Conservation (phyloP, 1,140 invertebrate genomes). For the Pseudomyrmex gracilis region DNA sequence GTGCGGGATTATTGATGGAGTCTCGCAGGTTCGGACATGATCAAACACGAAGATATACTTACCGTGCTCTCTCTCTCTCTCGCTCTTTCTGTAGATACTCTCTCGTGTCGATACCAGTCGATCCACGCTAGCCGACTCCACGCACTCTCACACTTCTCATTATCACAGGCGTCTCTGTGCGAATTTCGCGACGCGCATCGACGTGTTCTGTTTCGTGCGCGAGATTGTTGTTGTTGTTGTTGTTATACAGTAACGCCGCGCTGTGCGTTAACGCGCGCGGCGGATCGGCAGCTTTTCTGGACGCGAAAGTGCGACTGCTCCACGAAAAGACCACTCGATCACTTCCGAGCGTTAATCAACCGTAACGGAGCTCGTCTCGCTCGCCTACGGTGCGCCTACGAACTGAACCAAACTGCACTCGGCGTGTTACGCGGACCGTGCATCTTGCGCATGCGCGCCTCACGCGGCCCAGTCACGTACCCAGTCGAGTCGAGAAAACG, state of each 20-base stretch:
- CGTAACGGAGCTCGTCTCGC: constrained; percentile 67
- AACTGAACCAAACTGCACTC: constrained; percentile 57
- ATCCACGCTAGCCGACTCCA: constrained; percentile 68
- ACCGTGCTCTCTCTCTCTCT: constrained; percentile 41
- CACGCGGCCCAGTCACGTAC: not conserved
- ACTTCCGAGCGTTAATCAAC: constrained; percentile 51
- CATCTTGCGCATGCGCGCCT: constrained; percentile 25
- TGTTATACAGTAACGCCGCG: not conserved
- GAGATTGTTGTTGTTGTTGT: not conserved
- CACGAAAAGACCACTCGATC: not conserved
- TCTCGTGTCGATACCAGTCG: not conserved
- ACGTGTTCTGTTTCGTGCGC: not conserved
- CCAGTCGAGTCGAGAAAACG: not conserved
- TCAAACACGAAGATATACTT: constrained; percentile 48
- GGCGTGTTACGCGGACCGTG: constrained; percentile 11
- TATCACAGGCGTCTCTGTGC: constrained; percentile 49
- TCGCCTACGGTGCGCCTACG: constrained; percentile 9
- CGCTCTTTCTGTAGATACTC: too few species aligned
- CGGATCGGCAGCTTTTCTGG: not conserved
- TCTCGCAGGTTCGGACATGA: constrained; percentile 8
- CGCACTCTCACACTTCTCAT: constrained; percentile 71
- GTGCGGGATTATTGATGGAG: constrained; percentile 24
- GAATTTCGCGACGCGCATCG: constrained; percentile 5
- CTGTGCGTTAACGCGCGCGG: not conserved
- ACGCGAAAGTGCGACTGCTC: constrained; percentile 17